phyloP scores from a whole-genome alignment of 2,888 invertebrate genomes.

The Aporophyla lueneburgensis region DNA sequence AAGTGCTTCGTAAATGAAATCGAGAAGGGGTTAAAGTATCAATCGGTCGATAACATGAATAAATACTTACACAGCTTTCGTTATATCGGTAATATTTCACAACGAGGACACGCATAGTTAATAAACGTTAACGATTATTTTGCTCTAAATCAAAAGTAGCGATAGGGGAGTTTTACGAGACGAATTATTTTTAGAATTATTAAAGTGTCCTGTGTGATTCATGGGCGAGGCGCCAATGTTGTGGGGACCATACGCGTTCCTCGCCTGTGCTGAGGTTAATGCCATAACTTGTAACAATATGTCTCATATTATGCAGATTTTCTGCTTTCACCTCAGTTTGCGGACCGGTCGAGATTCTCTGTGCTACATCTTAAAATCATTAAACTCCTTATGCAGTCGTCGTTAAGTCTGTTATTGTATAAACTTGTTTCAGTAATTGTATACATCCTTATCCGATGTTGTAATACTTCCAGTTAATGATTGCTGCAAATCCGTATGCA shows the following conservation, averaged over 20 bases:
- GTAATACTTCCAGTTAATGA: constrained; percentile 47
- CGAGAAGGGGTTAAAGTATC: constrained; percentile 30
- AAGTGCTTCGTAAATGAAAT: constrained; percentile 34
- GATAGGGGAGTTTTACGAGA: constrained; percentile 68
- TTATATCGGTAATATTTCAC: constrained; percentile 57
- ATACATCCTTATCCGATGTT: constrained; percentile 52
- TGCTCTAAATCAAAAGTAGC: constrained; percentile 72
- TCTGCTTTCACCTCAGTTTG: constrained; percentile 70
- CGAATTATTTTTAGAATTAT: constrained; percentile 72
- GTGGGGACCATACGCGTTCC: constrained; percentile 65
- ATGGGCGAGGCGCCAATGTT: constrained; percentile 61
- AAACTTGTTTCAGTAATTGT: constrained; percentile 33
- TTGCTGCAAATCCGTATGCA: constrained; percentile 25
- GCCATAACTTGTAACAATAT: constrained; percentile 53
- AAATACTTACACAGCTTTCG: constrained; percentile 28
- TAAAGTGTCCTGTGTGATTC: constrained; percentile 73
- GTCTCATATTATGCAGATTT: constrained; percentile 69
- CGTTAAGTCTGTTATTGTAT: constrained; percentile 32
- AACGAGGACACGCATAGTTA: constrained; percentile 64
- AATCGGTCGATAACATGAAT: constrained; percentile 35
- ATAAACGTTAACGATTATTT: constrained; percentile 71
- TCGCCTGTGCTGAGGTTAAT: constrained; percentile 21
- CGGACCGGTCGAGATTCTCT: constrained; percentile 64
- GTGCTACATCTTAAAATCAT: constrained; percentile 40
- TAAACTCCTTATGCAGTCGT: constrained; percentile 27